phyloP scores from a whole-genome alignment of 2,113 vertebrate genomes.

The Hypanus sabinus region DNA sequence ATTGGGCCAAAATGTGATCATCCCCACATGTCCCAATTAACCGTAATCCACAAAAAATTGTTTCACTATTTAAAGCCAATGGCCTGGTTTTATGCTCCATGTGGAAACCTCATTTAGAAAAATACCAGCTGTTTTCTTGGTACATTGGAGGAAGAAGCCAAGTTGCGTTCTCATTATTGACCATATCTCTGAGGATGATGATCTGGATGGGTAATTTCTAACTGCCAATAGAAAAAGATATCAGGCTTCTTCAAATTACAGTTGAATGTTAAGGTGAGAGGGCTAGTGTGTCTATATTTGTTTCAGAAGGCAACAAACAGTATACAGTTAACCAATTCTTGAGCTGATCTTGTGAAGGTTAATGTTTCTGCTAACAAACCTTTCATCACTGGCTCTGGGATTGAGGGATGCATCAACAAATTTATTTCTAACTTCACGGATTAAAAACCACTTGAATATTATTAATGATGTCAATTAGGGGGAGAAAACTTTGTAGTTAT shows the following conservation, averaged over 20 bases:
- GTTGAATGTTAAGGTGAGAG: background rate
- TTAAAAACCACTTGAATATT: background rate
- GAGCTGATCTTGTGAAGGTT: background rate
- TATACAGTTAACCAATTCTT: background rate
- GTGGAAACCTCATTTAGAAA: background rate
- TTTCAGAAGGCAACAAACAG: background rate
- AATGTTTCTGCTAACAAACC: no score
- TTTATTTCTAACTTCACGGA: background rate
- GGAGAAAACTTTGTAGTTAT: background rate
- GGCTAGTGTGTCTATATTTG: background rate
- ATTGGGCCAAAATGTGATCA: no score
- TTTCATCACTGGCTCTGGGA: no score
- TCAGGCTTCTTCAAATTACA: background rate
- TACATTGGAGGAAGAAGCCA: background rate
- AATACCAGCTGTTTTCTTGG: background rate
- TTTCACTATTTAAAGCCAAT: background rate
- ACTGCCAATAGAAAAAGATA: background rate
- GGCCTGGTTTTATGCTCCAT: background rate
- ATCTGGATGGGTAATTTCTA: background rate
- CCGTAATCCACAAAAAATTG: background rate
- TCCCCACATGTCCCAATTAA: no score
- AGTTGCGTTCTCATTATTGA: background rate
- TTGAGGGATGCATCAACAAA: background rate
- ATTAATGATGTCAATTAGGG: background rate
- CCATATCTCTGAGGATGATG: background rate